Percentiles rank a stretch among this genome's conserved stretches.
Evolutionary conservation across 2,888 invertebrate genomes (phyloP).

Genomic region (Drosophila emarginata): DNA sequence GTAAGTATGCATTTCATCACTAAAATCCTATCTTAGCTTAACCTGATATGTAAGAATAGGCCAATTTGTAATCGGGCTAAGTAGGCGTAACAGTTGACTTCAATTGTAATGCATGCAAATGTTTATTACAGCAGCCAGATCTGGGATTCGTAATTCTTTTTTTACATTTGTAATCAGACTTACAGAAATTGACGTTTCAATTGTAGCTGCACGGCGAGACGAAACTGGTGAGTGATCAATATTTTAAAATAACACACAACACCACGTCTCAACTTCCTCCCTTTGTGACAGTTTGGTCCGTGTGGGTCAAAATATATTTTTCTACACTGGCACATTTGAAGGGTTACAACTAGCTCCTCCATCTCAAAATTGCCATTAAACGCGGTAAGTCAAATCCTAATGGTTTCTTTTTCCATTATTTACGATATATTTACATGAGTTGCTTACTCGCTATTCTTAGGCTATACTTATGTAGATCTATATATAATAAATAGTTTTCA

Average conservation of each 20-base stretch:
- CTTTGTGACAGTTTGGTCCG: conserved; percentile 21
- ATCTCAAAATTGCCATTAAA: neutral
- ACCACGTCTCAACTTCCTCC: neutral
- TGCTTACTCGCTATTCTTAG: conserved; percentile 18
- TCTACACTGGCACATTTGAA: conserved; percentile 27
- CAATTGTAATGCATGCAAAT: conserved; percentile 36
- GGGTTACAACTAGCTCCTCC: no score
- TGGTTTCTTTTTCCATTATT: neutral
- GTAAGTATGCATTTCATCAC: neutral
- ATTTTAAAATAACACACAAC: no score
- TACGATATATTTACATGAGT: conserved; percentile 34
- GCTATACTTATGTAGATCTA: conserved; percentile 15
- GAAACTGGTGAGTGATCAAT: conserved; percentile 48
- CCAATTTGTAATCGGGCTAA: conserved; percentile 7
- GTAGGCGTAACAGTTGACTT: conserved; percentile 36
- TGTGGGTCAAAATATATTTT: conserved; percentile 39
- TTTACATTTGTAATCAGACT: conserved; percentile 55
- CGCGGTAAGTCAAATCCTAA: conserved; percentile 16
- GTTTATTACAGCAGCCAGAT: conserved; percentile 29
- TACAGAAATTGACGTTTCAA: conserved; percentile 36
- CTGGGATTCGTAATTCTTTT: conserved; percentile 39
- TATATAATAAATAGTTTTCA: conserved; percentile 50
- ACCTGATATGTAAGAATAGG: neutral
- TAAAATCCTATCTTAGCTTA: neutral
- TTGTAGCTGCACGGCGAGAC: conserved; percentile 15